These are phyloP conservation scores for Cryptomyrus ogoouensis DNA, from an alignment of 2,113 vertebrate species.

Conservation along the genomic window DNA sequence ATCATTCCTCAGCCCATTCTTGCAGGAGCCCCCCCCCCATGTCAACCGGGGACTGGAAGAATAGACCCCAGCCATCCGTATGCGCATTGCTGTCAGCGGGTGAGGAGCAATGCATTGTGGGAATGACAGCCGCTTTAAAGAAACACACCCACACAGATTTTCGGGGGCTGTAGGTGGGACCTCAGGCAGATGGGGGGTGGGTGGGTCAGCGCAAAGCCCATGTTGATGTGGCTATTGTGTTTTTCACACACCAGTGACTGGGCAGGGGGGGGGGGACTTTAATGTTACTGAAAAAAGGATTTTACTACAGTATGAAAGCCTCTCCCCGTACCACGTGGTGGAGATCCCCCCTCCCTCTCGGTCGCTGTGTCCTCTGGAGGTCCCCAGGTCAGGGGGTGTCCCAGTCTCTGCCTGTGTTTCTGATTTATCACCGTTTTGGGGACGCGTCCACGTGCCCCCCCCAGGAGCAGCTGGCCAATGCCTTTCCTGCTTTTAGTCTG, in stretches of 20 bases:
- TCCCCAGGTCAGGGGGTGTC: background rate
- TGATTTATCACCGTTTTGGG: background rate
- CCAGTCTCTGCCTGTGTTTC: background rate
- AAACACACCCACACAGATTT: conserved; percentile 5
- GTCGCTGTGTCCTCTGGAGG: background rate
- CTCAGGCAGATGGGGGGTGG: background rate
- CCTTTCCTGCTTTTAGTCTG: background rate
- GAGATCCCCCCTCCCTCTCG: background rate
- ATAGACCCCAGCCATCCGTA: background rate
- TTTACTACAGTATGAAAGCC: background rate
- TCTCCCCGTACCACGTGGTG: background rate
- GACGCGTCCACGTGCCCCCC: background rate
- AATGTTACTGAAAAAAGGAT: background rate
- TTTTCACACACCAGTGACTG: conserved; percentile 5
- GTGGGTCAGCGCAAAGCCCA: background rate
- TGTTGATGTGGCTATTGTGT: conserved; percentile 6
- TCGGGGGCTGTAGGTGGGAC: background rate
- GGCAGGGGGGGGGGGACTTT: background rate
- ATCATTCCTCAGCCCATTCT: background rate
- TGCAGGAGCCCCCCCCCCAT: background rate
- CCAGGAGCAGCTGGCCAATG: background rate
- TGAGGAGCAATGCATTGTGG: background rate
- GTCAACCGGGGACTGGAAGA: background rate
- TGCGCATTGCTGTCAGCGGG: background rate
- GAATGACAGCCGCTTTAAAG: background rate